Evolutionary conservation across 2,888 invertebrate genomes (phyloP).

Genomic region (Lissonota sp.): DNA sequence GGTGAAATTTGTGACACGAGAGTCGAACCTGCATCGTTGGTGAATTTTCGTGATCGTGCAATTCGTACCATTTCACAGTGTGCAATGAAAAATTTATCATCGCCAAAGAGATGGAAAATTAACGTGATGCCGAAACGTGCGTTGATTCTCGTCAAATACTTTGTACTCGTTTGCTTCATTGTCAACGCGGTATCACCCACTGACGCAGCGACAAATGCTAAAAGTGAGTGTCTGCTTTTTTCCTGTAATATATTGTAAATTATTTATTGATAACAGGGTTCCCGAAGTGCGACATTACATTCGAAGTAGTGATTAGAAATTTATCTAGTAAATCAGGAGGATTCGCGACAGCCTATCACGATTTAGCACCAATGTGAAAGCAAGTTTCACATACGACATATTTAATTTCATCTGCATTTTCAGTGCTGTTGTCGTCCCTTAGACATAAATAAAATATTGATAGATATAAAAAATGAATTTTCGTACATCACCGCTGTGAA

Average conservation of each 20-base stretch:
- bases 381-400: too few species aligned
- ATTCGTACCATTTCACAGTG: slow-evolving; percentile 14
- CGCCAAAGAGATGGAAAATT: slow-evolving; percentile 14
- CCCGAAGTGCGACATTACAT: too few species aligned
- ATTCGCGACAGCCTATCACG: too few species aligned
- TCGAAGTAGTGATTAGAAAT: too few species aligned
- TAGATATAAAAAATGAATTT: too few species aligned
- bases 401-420: too few species aligned
- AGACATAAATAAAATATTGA: too few species aligned
- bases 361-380: too few species aligned
- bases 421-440: too few species aligned
- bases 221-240: slow-evolving; percentile 50
- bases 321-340: too few species aligned
- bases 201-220: slow-evolving; percentile 39
- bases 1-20: slow-evolving; percentile 26
- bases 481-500: too few species aligned
- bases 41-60: not conserved
- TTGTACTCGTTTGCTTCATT: slow-evolving; percentile 50
- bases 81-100: slow-evolving; percentile 24
- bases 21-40: slow-evolving; percentile 14
- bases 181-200: slow-evolving; percentile 47
- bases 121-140: slow-evolving; percentile 33
- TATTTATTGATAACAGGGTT: too few species aligned
- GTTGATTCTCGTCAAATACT: slow-evolving; percentile 49
- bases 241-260: not conserved